Evolutionary conservation across 2,113 vertebrate genomes (phyloP), one percentile per base, ranked within the genome.

Genomic region (Tetrao urogallus): DNA sequence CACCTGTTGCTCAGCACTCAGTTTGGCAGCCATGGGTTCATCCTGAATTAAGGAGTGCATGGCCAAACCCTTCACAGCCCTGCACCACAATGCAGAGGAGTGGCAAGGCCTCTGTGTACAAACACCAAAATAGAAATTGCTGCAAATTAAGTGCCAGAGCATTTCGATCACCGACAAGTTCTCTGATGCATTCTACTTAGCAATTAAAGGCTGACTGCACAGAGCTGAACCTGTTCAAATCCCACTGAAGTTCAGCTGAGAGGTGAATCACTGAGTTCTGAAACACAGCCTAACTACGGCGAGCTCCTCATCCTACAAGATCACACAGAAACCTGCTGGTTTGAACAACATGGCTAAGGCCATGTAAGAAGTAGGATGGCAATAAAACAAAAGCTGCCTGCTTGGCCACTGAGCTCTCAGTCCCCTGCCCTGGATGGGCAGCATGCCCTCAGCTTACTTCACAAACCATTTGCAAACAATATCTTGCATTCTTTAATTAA

Each of bases 281-380:
- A 74, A 89, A 6, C 1, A 14, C n/a, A 72, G 45, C n/a, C 1
- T 2, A 38, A 80, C 45, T 17, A 34, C 4, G 7, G 34, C 73
- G 74, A 48, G 60, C 3, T 61, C 38, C 47, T 88, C 14, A n/a
- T 13, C 56, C 80, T 25, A 4, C 1, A 10, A 40, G 27, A 42
- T 54, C 11, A 32, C 0, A 0, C 3, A 7, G 73, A 58, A 84
- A 42, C 56, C 14, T 21, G 4, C 38, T 17, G 18, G 24, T 32
- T 57, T 42, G 42, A 50, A 57, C 52, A 77, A 20, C 28, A 27
- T 0, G 4, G 10, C 50, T 19, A 36, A 58, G 10, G 32, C 70
- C 69, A 81, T 5, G 3, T 4, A 67, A 56, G n/a, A 86, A 78
- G 40, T 6, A 70, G 11, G 11, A 34, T 13, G 21, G 8, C 52